Conservation (phyloP, 2,888 invertebrate genomes). For the Lepetodrilus schrolli region DNA sequence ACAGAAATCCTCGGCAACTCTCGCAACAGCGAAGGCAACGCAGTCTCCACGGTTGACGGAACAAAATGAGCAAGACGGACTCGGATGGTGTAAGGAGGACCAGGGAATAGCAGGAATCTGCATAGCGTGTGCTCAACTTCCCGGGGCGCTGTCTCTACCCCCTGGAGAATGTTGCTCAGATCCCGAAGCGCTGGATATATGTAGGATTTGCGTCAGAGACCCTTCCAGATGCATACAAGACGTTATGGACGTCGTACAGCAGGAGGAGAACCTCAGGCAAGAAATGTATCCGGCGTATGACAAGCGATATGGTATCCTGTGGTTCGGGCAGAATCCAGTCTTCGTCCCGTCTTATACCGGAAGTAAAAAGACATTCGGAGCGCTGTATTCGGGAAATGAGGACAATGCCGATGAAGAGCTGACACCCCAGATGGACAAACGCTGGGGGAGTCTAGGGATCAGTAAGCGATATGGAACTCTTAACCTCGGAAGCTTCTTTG, state of each 20-base stretch:
- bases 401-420: background rate
- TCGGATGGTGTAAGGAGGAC: slow-evolving; percentile 9
- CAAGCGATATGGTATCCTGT: slow-evolving; percentile 19
- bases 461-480: slow-evolving; percentile 12
- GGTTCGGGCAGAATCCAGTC: background rate
- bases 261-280: background rate
- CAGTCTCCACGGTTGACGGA: background rate
- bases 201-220: slow-evolving; percentile 18
- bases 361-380: background rate
- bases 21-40: background rate
- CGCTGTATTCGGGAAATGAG: background rate
- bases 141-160: background rate
- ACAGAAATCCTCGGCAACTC: background rate
- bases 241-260: background rate
- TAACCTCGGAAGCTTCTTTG: slow-evolving; percentile 8
- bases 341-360: background rate
- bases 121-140: slow-evolving; percentile 19
- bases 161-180: slow-evolving; percentile 11
- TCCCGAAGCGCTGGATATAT: background rate
- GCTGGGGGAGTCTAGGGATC: background rate
- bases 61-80: background rate
- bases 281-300: background rate
- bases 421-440: background rate
- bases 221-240: background rate
- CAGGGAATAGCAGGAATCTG: background rate